Conservation (phyloP, 2,888 invertebrate species). For the Yponomeuta malinellus region DNA sequence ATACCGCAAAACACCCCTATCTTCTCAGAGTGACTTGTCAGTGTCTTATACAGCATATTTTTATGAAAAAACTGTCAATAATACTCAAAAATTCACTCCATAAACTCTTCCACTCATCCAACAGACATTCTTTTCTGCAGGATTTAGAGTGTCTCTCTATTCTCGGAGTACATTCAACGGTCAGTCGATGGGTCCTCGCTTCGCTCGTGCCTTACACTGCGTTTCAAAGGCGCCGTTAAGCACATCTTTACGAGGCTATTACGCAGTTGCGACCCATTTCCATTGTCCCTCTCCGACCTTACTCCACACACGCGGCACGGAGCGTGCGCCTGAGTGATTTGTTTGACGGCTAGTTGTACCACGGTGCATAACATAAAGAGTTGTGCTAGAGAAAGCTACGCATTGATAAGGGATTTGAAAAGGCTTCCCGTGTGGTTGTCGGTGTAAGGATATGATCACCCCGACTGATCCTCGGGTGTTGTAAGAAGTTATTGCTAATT, state of each 20-base stretch:
- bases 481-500: too few species aligned
- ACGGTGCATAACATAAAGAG: not conserved
- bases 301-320: not conserved
- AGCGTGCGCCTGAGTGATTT: not conserved
- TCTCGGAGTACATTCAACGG: too few species aligned
- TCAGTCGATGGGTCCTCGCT: not conserved
- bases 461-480: too few species aligned
- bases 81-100: too few species aligned
- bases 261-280: slow-evolving; percentile 9
- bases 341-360: not conserved
- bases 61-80: too few species aligned
- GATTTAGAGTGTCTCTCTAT: too few species aligned
- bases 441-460: too few species aligned
- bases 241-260: slow-evolving; percentile 9
- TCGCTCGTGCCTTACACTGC: not conserved
- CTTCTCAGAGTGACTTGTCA: too few species aligned
- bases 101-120: too few species aligned
- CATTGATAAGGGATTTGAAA: not conserved
- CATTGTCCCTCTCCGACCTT: not conserved
- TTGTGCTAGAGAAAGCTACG: not conserved
- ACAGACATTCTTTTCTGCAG: too few species aligned
- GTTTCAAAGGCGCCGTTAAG: slow-evolving; percentile 11
- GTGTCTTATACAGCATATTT: too few species aligned
- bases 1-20: not conserved
- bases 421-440: too few species aligned